phyloP scores from a whole-genome alignment of 2,113 vertebrate species.

The Tragulus kanchil region DNA sequence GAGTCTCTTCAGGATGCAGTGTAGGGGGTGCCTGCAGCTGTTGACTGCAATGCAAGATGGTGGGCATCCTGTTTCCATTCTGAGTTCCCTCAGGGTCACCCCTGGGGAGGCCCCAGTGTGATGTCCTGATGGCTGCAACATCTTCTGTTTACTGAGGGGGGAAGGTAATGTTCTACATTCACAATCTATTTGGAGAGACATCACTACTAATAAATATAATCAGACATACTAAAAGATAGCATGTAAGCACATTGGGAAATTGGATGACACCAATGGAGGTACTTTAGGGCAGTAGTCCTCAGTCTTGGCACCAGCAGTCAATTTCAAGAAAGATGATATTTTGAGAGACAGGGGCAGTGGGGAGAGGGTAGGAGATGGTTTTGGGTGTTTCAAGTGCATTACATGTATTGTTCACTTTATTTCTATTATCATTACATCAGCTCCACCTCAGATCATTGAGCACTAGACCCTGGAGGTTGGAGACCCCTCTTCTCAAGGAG shows the following conservation, averaged over 20 bases:
- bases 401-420: not conserved
- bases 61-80: not conserved
- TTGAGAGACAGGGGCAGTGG: accelerated
- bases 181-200: not conserved
- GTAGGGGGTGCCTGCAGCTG: not conserved
- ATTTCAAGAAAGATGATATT: not conserved
- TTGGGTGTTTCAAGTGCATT: not conserved
- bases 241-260: not conserved
- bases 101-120: not conserved
- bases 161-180: not conserved
- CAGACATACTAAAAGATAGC: not conserved
- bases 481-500: not conserved
- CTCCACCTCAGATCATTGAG: not conserved
- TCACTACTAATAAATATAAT: not conserved
- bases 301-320: not conserved
- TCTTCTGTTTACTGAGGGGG: not conserved
- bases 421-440: not conserved
- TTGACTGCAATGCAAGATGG: not conserved
- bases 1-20: not conserved
- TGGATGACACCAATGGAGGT: not conserved
- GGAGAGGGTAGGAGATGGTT: not conserved
- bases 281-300: not conserved
- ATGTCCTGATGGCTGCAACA: not conserved
- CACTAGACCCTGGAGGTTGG: not conserved
- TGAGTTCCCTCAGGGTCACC: not conserved